Evolutionary conservation across 2,888 invertebrate species (phyloP).

Genomic region (Agriopis leucophaearia): DNA sequence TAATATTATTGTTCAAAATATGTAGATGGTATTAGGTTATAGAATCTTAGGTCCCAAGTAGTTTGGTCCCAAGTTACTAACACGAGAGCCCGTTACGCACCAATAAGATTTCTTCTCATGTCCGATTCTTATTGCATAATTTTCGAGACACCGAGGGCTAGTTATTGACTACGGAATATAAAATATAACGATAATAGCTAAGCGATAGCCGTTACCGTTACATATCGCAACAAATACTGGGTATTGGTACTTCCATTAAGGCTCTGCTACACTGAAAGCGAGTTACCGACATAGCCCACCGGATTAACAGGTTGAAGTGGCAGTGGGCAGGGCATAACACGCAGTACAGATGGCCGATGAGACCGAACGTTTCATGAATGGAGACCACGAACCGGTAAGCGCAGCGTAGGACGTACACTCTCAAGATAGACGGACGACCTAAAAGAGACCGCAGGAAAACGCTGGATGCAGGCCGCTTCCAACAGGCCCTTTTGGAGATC

Average conservation of each 20-base stretch:
- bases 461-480: too few relatives aligned
- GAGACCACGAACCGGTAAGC: too few relatives aligned
- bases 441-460: too few relatives aligned
- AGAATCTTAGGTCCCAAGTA: neutral
- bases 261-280: neutral
- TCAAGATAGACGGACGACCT: too few relatives aligned
- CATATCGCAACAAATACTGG: slow-evolving; percentile 46
- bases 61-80: neutral
- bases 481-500: too few relatives aligned
- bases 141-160: slow-evolving; percentile 41
- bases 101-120: slow-evolving; percentile 46
- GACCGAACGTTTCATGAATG: too few relatives aligned
- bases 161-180: slow-evolving; percentile 57
- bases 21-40: neutral
- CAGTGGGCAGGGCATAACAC: neutral
- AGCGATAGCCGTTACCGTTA: slow-evolving; percentile 60
- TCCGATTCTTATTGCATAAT: slow-evolving; percentile 44
- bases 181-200: slow-evolving; percentile 62
- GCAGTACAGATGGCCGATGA: too few relatives aligned
- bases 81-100: neutral
- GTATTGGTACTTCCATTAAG: slow-evolving; percentile 49
- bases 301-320: too few relatives aligned
- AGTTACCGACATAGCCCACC: too few relatives aligned
- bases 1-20: neutral
- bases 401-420: too few relatives aligned